These are phyloP conservation scores for Odontomyia ornata DNA, from an alignment of 2,888 invertebrate genomes.

Conservation along the genomic window DNA sequence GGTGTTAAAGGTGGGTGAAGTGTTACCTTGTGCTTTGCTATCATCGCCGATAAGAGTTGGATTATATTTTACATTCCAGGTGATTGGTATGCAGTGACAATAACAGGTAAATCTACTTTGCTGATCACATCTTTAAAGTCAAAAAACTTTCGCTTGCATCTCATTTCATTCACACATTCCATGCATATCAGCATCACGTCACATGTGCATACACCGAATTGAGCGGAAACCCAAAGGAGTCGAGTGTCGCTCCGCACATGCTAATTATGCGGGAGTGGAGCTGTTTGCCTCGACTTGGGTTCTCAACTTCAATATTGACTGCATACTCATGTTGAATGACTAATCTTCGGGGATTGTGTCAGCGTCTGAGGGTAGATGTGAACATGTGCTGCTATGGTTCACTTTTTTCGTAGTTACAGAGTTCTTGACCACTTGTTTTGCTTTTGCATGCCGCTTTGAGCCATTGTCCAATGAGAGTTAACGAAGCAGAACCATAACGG, in stretches of 20 bases:
- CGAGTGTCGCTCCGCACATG: neutral
- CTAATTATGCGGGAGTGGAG: constrained; percentile 8
- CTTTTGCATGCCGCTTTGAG: neutral
- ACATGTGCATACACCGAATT: neutral
- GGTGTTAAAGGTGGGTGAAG: neutral
- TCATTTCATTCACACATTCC: constrained; percentile 4
- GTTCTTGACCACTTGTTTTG: neutral
- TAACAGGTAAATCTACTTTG: constrained; percentile 1
- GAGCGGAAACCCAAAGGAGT: neutral
- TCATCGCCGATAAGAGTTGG: neutral
- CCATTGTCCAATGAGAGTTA: neutral
- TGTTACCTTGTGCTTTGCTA: neutral
- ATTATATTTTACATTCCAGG: neutral
- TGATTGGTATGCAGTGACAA: constrained; percentile 3
- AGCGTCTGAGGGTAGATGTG: neutral
- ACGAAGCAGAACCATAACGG: neutral
- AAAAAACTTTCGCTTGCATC: neutral
- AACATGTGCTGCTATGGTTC: neutral
- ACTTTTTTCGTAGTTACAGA: neutral
- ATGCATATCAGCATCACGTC: neutral
- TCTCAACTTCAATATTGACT: neutral
- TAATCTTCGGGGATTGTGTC: neutral
- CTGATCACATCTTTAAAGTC: neutral
- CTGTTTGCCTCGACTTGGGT: neutral
- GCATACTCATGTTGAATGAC: neutral